Evolutionary conservation across 2,888 invertebrate genomes (phyloP).

Genomic region (Omphaloscelis lunosa): DNA sequence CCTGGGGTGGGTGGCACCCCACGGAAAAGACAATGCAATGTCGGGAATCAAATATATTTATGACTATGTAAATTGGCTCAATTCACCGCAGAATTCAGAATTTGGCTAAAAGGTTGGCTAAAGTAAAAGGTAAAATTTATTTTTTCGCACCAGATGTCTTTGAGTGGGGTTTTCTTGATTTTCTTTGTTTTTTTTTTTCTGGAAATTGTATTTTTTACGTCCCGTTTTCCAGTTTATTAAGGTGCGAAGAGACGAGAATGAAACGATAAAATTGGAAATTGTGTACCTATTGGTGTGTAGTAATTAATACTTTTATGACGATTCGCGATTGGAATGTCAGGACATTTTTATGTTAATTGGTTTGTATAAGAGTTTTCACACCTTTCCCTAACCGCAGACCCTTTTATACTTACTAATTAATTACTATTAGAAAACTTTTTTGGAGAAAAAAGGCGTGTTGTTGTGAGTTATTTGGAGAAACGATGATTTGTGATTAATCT

Average conservation of each 20-base stretch:
- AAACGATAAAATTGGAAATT: conserved; percentile 54
- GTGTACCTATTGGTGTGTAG: conserved; percentile 4
- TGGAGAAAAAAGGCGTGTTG: too few relatives aligned
- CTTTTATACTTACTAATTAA: too few relatives aligned
- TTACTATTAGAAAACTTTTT: too few relatives aligned
- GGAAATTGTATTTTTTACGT: conserved; percentile 57
- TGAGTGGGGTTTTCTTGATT: conserved; percentile 71
- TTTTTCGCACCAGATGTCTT: conserved; percentile 77
- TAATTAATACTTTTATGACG: background rate
- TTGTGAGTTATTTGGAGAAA: too few relatives aligned
- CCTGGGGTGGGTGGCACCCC: conserved; percentile 79
- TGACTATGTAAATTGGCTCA: conserved; percentile 89
- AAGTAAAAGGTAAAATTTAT: conserved; percentile 72
- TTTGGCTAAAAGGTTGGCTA: conserved; percentile 75
- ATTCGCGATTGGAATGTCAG: too few relatives aligned
- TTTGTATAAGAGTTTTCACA: too few relatives aligned
- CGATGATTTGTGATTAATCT: too few relatives aligned
- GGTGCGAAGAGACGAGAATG: conserved; percentile 54
- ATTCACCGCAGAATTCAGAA: conserved; percentile 80
- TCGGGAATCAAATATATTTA: conserved; percentile 88
- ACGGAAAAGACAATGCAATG: conserved; percentile 78
- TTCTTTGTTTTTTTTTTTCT: conserved; percentile 62
- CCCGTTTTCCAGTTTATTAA: conserved; percentile 62
- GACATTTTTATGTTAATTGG: too few relatives aligned
- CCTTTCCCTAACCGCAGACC: too few relatives aligned